phyloP scores from a whole-genome alignment of 1,140 invertebrate genomes.

The Cyphomyrmex costatus region DNA sequence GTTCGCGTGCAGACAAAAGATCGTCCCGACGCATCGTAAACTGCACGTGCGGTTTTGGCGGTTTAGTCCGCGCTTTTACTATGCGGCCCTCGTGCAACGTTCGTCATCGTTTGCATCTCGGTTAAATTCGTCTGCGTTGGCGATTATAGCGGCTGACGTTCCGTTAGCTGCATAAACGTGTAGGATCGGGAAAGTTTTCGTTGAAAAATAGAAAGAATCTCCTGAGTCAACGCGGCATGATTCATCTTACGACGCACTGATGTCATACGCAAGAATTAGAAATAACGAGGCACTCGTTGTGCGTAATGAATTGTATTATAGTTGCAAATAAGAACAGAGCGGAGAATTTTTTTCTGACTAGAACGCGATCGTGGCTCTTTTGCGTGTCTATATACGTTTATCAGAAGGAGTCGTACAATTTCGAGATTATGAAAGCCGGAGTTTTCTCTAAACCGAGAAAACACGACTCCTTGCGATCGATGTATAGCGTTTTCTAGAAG shows the following conservation, averaged over 20 bases:
- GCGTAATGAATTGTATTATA: conserved; percentile 11
- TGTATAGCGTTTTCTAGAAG: conserved; percentile 14
- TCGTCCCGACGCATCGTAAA: conserved; percentile 31
- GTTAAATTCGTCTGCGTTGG: conserved; percentile 9
- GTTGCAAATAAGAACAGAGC: not conserved
- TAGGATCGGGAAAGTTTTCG: not conserved
- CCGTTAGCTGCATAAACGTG: not conserved
- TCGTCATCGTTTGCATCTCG: conserved; percentile 13
- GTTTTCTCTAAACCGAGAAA: not conserved
- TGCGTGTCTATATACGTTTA: not conserved
- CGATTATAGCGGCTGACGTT: conserved; percentile 5
- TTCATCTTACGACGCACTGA: conserved; percentile 26
- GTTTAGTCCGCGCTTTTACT: conserved; percentile 34
- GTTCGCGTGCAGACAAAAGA: conserved; percentile 42
- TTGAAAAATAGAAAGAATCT: conserved; percentile 6
- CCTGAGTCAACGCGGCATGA: conserved; percentile 32
- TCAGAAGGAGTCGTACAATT: not conserved
- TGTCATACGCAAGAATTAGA: conserved; percentile 32
- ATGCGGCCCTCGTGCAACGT: not conserved
- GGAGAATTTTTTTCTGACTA: not conserved
- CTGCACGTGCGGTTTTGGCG: conserved; percentile 42
- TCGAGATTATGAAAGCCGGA: not conserved
- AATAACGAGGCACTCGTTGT: conserved; percentile 29
- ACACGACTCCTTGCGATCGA: not conserved
- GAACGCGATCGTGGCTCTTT: not conserved